Evolutionary conservation across 2,888 invertebrate genomes (phyloP).

Genomic region (Calliopum simillimum): DNA sequence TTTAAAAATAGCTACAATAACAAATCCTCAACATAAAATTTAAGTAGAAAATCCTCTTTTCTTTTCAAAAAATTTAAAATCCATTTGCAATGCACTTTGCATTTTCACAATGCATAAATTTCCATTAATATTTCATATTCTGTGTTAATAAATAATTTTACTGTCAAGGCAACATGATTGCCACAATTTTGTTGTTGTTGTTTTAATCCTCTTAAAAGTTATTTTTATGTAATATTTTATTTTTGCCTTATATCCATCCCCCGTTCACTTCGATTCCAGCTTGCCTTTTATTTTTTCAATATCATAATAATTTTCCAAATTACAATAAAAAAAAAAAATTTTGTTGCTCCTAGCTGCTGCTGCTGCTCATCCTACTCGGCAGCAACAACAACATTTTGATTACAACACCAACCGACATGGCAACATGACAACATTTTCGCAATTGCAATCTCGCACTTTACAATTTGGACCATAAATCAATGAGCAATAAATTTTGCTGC

Average conservation of each 20-base stretch:
- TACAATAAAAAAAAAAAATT: constrained; percentile 6
- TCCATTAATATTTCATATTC: background rate
- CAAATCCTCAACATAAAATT: too few species aligned
- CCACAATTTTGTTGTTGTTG: constrained; percentile 31
- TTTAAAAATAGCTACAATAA: too few species aligned
- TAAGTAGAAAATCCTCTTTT: too few species aligned
- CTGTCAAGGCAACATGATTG: constrained; percentile 49
- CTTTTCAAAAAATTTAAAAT: too few species aligned
- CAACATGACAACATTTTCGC: constrained; percentile 42
- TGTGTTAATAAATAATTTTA: constrained; percentile 44
- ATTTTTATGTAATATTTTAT: too few species aligned
- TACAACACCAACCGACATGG: constrained; percentile 40
- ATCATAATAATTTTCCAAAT: constrained; percentile 2
- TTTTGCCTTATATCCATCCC: constrained; percentile 2
- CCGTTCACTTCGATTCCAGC: background rate
- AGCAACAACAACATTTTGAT: constrained; percentile 28
- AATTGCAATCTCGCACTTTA: constrained; percentile 55
- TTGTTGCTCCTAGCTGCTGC: background rate
- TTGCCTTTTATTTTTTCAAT: background rate
- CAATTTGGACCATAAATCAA: constrained; percentile 54
- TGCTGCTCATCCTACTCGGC: constrained; percentile 5
- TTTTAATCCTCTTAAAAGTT: background rate
- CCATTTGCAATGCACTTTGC: too few species aligned
- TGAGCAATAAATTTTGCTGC: constrained; percentile 50
- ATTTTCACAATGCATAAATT: too few species aligned